Evolutionary conservation across 1,140 invertebrate genomes (phyloP).

Genomic region (Rhagoletis zephyria): DNA sequence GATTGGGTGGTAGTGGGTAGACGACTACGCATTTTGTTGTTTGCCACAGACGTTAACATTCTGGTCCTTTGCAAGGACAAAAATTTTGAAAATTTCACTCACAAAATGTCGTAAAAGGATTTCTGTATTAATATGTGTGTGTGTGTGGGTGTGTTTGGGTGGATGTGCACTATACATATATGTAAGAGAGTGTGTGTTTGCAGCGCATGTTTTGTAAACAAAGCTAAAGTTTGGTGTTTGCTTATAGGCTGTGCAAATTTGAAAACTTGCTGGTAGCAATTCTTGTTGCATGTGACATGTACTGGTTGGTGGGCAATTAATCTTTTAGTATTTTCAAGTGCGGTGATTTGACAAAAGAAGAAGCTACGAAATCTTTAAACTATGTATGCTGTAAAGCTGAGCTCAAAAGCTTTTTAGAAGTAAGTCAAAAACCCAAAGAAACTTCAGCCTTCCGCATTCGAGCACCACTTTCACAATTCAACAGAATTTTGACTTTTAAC

Average conservation of each 20-base stretch:
- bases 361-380: neutral
- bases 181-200: neutral
- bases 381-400: no score
- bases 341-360: neutral
- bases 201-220: conserved; percentile 6
- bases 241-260: conserved; percentile 28
- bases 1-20: neutral
- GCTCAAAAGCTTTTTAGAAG: no score
- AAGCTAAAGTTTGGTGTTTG: conserved; percentile 28
- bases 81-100: conserved; percentile 44
- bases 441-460: no score
- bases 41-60: neutral
- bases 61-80: conserved; percentile 2
- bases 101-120: conserved; percentile 26
- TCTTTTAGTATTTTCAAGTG: conserved; percentile 2
- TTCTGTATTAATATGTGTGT: neutral
- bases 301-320: conserved; percentile 19
- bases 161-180: neutral
- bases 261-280: conserved; percentile 11
- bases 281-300: conserved; percentile 5
- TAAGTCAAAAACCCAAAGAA: no score
- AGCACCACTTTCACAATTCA: no score
- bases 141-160: neutral
- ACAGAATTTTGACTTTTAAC: no score
- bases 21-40: no score